Evolutionary conservation across 1,140 invertebrate genomes (phyloP).

Genomic region (Philopotamus ludificatus): DNA sequence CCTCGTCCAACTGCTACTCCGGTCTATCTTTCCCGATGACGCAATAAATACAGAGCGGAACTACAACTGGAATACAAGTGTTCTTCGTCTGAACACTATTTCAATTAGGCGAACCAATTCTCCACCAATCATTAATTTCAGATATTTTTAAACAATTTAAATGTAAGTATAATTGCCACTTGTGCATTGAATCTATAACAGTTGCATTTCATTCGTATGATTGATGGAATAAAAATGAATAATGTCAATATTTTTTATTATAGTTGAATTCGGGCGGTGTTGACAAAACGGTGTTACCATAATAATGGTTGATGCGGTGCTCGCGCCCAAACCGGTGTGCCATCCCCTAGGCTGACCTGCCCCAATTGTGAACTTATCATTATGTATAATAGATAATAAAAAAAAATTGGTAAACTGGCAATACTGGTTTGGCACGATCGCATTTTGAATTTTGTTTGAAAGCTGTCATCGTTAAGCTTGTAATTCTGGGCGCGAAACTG

Average conservation of each 20-base stretch:
- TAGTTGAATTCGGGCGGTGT: not conserved
- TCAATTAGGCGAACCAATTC: conserved; percentile 3
- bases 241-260: not conserved
- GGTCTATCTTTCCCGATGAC: not conserved
- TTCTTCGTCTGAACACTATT: not conserved
- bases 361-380: conserved; percentile 21
- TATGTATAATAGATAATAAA: not conserved
- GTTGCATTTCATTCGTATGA: too few species aligned
- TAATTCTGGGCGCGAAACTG: conserved; percentile 1
- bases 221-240: conserved; percentile 18
- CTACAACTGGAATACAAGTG: not conserved
- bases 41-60: not conserved
- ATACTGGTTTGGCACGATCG: not conserved
- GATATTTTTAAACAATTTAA: too few species aligned
- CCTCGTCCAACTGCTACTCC: not conserved
- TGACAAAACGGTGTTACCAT: conserved; percentile 26
- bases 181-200: too few species aligned
- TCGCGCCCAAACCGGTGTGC: conserved; percentile 14
- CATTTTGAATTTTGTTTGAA: conserved; percentile 22
- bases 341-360: conserved; percentile 3
- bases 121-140: not conserved
- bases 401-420: not conserved
- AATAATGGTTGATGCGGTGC: conserved; percentile 18
- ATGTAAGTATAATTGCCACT: too few species aligned
- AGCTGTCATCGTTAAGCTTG: conserved; percentile 25